These are phyloP conservation scores for Hiodon alosoides DNA, from an alignment of 2,113 vertebrate genomes.

Conservation along the genomic window DNA sequence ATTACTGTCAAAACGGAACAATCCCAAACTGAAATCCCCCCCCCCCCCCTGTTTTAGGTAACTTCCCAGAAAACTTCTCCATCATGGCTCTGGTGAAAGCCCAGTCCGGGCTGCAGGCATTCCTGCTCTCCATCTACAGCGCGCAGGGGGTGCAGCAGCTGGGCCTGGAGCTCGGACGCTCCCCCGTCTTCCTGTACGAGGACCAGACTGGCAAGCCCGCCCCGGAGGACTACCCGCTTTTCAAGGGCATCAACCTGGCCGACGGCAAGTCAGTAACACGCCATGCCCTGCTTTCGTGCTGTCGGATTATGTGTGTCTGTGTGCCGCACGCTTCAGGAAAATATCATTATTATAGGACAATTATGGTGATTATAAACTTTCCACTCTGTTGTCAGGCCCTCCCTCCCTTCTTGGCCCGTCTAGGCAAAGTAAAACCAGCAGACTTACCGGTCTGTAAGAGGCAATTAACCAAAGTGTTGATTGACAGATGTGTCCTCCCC, in stretches of 20 bases:
- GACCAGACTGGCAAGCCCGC: constrained; percentile 76
- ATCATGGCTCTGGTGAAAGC: constrained; percentile 77
- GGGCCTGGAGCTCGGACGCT: constrained; percentile 77
- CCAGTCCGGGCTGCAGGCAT: constrained; percentile 72
- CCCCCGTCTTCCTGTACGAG: constrained; percentile 79
- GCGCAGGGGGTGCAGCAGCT: constrained; percentile 78
- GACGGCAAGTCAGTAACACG: constrained; percentile 87
- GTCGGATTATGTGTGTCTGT: neutral
- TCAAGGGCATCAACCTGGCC: constrained; percentile 76
- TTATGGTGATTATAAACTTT: too few species aligned
- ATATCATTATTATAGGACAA: too few species aligned
- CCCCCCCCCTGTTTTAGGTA: constrained; percentile 52
- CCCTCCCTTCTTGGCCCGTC: too few species aligned
- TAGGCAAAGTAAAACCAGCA: too few species aligned
- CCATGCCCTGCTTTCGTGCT: constrained; percentile 29
- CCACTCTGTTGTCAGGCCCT: too few species aligned
- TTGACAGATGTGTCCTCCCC: too few species aligned
- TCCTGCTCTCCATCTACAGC: constrained; percentile 81
- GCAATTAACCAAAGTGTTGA: too few species aligned
- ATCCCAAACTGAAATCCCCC: too few species aligned
- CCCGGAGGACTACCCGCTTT: constrained; percentile 77
- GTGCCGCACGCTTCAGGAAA: neutral
- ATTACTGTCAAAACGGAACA: too few species aligned
- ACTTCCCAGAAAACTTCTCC: constrained; percentile 85
- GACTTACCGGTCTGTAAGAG: too few species aligned